These are phyloP conservation scores for Melinaea marsaeus DNA, from an alignment of 2,888 invertebrate genomes.

Conservation along the genomic window DNA sequence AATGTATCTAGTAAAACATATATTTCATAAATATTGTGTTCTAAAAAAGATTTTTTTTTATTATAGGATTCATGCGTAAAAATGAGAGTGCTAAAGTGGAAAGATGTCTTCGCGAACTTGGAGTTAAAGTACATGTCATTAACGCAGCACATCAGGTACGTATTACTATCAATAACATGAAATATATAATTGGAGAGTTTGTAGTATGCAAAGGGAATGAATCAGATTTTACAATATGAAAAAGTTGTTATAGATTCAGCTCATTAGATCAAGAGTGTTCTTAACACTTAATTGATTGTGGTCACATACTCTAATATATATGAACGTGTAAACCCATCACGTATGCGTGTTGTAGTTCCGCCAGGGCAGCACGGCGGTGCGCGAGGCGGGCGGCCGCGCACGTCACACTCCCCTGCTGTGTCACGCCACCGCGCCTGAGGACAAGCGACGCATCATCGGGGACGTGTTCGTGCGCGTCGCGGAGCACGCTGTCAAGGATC, in stretches of 20 bases:
- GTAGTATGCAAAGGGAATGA: too few species aligned
- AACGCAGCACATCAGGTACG: slow-evolving; percentile 80
- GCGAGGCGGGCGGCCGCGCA: slow-evolving; percentile 56
- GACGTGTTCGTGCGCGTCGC: slow-evolving; percentile 98
- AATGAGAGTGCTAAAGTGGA: slow-evolving; percentile 94
- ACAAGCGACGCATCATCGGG: slow-evolving; percentile 98
- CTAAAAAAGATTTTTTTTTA: not conserved
- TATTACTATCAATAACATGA: not conserved
- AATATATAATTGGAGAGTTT: too few species aligned
- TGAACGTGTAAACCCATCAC: not conserved
- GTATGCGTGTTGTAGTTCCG: slow-evolving; percentile 73
- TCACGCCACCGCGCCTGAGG: slow-evolving; percentile 94
- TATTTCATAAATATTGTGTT: not conserved
- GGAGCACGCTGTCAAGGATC: slow-evolving; percentile 90
- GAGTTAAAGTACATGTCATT: slow-evolving; percentile 87
- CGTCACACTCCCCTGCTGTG: slow-evolving; percentile 89
- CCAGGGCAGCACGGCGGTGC: slow-evolving; percentile 90
- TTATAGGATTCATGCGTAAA: slow-evolving; percentile 92
- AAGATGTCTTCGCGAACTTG: slow-evolving; percentile 87
- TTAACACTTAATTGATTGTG: too few species aligned
- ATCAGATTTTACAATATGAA: too few species aligned
- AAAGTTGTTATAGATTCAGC: too few species aligned
- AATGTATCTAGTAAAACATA: not conserved
- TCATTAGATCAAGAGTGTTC: too few species aligned
- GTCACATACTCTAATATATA: not conserved